Conservation (phyloP, 2,888 invertebrate genomes). For the Buathra laborator region DNA sequence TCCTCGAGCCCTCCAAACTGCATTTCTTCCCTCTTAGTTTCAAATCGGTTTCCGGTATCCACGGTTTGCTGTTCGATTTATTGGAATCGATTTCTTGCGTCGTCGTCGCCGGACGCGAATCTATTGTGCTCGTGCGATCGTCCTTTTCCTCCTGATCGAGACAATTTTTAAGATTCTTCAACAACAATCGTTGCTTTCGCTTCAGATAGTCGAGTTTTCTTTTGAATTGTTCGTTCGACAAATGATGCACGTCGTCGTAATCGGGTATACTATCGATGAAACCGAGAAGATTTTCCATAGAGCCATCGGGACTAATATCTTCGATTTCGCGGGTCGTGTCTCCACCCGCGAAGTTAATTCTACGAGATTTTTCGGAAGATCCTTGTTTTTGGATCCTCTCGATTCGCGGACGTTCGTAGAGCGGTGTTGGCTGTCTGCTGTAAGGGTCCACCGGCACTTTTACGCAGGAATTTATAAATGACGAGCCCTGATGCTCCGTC, state of each 20-base stretch:
- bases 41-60: slow-evolving; percentile 72
- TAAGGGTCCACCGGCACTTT: slow-evolving; percentile 91
- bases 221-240: slow-evolving; percentile 92
- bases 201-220: slow-evolving; percentile 89
- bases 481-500: slow-evolving; percentile 87
- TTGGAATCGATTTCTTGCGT: slow-evolving; percentile 35
- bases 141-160: slow-evolving; percentile 81
- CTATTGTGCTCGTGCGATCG: slow-evolving; percentile 19
- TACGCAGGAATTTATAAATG: slow-evolving; percentile 90
- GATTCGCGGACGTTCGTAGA: slow-evolving; percentile 87
- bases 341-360: slow-evolving; percentile 80
- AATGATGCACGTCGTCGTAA: slow-evolving; percentile 91
- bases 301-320: slow-evolving; percentile 80
- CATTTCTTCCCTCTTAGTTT: slow-evolving; percentile 81
- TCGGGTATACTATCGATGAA: slow-evolving; percentile 93
- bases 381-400: slow-evolving; percentile 67
- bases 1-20: slow-evolving; percentile 79
- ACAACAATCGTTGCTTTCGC: slow-evolving; percentile 87
- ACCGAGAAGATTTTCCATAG: slow-evolving; percentile 88
- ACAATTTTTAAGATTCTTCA: slow-evolving; percentile 82
- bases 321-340: slow-evolving; percentile 46
- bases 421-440: slow-evolving; percentile 90
- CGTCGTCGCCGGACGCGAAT: slow-evolving; percentile 43
- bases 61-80: slow-evolving; percentile 66
- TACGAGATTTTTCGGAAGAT: slow-evolving; percentile 76